Evolutionary conservation across 2,797 vertebrate species (phyloP).

Genomic region (Enteromius anoplus): DNA sequence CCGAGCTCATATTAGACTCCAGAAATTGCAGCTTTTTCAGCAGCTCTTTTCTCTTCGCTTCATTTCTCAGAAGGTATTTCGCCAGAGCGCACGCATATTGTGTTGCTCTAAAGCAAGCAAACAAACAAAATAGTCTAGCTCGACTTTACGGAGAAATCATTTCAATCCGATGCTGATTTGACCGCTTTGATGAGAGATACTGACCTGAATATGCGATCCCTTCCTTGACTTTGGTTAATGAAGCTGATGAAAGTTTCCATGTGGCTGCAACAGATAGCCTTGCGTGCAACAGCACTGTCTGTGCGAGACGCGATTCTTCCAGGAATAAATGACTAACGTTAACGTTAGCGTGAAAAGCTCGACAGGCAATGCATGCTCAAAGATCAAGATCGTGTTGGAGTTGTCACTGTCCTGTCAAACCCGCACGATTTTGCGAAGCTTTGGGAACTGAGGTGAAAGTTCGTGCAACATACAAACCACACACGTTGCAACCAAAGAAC

Average conservation of each 20-base stretch:
- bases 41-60: constrained; percentile 77
- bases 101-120: constrained; percentile 78
- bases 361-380: not conserved
- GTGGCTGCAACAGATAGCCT: not conserved
- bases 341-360: too few species aligned
- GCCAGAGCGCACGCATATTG: constrained; percentile 91
- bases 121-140: not conserved
- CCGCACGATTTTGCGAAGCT: not conserved
- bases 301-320: not conserved
- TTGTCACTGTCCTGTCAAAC: not conserved
- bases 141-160: not conserved
- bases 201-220: constrained; percentile 90
- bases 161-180: not conserved
- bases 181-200: constrained; percentile 35
- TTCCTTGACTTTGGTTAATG: constrained; percentile 86
- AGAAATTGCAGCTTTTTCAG: constrained; percentile 83
- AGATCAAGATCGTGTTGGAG: not conserved
- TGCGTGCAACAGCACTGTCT: not conserved
- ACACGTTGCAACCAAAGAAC: not conserved
- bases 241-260: constrained; percentile 86
- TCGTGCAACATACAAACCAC: not conserved
- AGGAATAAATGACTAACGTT: not conserved
- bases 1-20: constrained; percentile 89
- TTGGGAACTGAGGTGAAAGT: constrained; percentile 28
- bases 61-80: constrained; percentile 83